These are phyloP conservation scores for Crypturellus undulatus DNA, from an alignment of 2,113 vertebrate species.

Conservation along the genomic window DNA sequence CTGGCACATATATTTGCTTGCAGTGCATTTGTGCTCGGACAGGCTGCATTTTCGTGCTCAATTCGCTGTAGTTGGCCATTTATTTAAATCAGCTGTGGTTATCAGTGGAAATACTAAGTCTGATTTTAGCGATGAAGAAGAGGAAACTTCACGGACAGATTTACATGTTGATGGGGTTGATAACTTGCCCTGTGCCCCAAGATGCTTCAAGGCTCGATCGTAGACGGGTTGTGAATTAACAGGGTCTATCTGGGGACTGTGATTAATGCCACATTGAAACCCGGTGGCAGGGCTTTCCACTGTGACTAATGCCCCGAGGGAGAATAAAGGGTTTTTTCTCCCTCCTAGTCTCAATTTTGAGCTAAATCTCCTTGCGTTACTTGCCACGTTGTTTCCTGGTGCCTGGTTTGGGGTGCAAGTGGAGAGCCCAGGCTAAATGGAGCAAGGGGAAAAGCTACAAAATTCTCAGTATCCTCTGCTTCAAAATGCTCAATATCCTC, in stretches of 20 bases:
- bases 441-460: not conserved
- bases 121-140: not conserved
- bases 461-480: not conserved
- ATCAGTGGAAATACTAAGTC: not conserved
- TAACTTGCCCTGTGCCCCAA: not conserved
- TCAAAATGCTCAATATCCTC: not conserved
- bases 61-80: not conserved
- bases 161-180: not conserved
- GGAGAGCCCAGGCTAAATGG: fast-evolving
- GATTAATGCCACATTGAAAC: not conserved
- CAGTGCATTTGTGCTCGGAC: not conserved
- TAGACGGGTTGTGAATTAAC: not conserved
- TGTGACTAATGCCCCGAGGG: not conserved
- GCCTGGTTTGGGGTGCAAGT: not conserved
- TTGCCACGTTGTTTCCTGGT: not conserved
- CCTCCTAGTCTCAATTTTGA: not conserved
- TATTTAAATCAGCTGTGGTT: not conserved
- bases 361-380: not conserved
- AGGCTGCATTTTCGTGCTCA: not conserved
- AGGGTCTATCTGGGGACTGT: not conserved
- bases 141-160: not conserved
- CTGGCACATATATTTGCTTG: not conserved
- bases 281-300: not conserved
- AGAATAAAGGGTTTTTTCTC: not conserved
- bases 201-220: not conserved